Conservation (phyloP, 2,113 vertebrate genomes). For the Scartelaos histophorus region DNA sequence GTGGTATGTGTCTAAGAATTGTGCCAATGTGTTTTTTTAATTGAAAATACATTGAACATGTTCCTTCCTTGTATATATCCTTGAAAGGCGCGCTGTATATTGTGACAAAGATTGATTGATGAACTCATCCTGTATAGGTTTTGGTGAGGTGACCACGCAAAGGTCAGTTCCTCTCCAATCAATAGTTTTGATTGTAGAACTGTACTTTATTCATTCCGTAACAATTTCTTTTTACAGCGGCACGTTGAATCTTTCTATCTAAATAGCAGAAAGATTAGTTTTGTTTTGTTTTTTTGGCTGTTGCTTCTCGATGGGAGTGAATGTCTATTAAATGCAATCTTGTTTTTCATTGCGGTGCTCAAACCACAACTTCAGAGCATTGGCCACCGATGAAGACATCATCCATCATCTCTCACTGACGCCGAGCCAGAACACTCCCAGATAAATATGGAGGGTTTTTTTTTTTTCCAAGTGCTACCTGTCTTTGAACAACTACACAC, state of each 20-base stretch:
- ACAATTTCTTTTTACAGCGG: constrained; percentile 35
- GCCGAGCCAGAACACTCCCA: constrained; percentile 67
- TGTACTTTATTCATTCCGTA: constrained; percentile 1
- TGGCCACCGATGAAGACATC: constrained; percentile 73
- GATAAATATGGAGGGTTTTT: constrained; percentile 61
- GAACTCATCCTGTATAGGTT: constrained; percentile 21
- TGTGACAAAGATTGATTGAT: constrained; percentile 10
- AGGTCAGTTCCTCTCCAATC: constrained; percentile 18
- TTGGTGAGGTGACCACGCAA: not conserved
- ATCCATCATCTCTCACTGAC: constrained; percentile 72
- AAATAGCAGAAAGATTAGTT: constrained; percentile 42
- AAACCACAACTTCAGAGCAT: constrained; percentile 75
- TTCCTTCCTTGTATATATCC: not conserved
- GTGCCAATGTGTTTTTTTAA: not conserved
- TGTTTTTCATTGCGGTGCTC: constrained; percentile 71
- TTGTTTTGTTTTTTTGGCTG: constrained; percentile 58
- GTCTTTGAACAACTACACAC: constrained; percentile 64
- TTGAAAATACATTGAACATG: not conserved
- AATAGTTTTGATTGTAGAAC: constrained; percentile 11
- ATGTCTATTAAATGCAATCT: constrained; percentile 78
- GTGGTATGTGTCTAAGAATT: not conserved
- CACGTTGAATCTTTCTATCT: not conserved
- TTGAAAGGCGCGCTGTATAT: not conserved
- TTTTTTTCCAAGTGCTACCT: constrained; percentile 67
- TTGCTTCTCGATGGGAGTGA: constrained; percentile 70